Evolutionary conservation across 2,888 invertebrate species (phyloP).

Genomic region (Eupithecia exiguata): DNA sequence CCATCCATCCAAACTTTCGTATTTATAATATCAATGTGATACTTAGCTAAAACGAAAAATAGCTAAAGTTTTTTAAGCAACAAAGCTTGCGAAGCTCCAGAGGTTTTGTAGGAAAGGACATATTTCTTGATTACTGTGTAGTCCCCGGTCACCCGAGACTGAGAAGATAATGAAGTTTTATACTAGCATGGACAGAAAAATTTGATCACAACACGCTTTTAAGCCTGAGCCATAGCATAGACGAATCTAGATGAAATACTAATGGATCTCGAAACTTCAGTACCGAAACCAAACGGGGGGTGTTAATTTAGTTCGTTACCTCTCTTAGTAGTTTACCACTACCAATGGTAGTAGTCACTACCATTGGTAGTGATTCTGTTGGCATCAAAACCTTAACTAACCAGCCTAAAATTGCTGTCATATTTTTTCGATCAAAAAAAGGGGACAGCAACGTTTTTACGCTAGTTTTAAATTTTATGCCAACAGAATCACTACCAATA

Average conservation of each 20-base stretch:
- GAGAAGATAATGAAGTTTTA: conserved; percentile 29
- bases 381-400: no score
- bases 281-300: not conserved
- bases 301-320: not conserved
- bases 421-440: no score
- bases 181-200: conserved; percentile 7
- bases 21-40: no score
- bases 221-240: not conserved
- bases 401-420: no score
- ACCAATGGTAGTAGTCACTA: no score
- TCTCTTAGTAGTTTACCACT: not conserved
- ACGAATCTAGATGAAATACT: not conserved
- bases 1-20: no score
- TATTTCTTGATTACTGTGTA: conserved; percentile 25
- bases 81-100: not conserved
- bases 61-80: not conserved
- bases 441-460: no score
- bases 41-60: not conserved
- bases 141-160: conserved; percentile 13
- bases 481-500: no score
- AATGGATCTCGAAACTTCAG: not conserved
- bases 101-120: not conserved
- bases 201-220: not conserved
- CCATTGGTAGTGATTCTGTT: no score
- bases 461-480: no score